A percentile compares a stretch with the other conserved stretches of the same genome.
phyloP scores from a whole-genome alignment of 2,113 vertebrate genomes.

The Ictalurus punctatus region DNA sequence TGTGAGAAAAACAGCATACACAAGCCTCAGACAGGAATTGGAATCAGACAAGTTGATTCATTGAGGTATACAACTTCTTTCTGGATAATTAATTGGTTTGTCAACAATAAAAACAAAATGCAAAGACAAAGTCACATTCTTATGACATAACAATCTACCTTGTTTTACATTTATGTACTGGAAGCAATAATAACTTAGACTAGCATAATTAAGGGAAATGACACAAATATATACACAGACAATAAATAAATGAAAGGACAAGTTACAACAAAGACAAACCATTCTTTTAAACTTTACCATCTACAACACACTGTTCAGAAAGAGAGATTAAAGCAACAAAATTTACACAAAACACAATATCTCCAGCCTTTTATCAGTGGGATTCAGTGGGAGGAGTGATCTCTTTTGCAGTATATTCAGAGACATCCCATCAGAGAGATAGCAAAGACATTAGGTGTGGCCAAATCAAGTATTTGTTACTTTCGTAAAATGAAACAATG shows the following conservation, averaged over 20 bases:
- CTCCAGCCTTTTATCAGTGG: neutral
- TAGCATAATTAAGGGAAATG: neutral
- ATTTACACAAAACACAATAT: neutral
- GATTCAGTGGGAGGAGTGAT: neutral
- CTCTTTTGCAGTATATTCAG: neutral
- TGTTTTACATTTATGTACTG: neutral
- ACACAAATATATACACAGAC: neutral
- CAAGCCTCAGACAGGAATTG: neutral
- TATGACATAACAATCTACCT: neutral
- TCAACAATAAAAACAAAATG: neutral
- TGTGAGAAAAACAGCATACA: neutral
- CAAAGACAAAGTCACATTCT: slow-evolving; percentile 1
- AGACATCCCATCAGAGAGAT: neutral
- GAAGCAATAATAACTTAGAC: neutral
- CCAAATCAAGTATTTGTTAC: neutral
- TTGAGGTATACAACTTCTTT: neutral
- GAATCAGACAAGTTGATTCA: neutral
- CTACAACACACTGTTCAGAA: neutral
- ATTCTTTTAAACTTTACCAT: neutral
- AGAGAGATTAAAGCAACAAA: neutral
- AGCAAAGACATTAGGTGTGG: neutral
- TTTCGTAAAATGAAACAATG: neutral
- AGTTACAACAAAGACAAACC: neutral
- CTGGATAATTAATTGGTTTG: neutral
- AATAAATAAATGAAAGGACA: neutral